Conservation (phyloP, 2,888 invertebrate species). For the Drosophila limbata region DNA sequence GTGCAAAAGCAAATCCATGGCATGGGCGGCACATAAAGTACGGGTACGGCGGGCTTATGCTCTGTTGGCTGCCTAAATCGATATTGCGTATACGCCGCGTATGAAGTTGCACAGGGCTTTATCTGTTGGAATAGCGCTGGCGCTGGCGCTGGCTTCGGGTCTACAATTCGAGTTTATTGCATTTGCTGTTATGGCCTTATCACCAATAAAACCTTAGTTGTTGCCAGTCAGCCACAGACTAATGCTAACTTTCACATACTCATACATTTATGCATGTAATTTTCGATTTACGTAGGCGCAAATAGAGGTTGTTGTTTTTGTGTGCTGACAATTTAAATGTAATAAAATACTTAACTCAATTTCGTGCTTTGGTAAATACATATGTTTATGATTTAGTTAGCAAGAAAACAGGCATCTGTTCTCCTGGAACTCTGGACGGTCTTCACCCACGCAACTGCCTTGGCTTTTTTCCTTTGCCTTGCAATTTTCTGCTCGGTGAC, state of each 20-base stretch:
- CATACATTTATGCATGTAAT: constrained; percentile 28
- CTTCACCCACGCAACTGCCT: constrained; percentile 26
- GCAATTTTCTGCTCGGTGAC: constrained; percentile 52
- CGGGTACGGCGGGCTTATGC: constrained; percentile 27
- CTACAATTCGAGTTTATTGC: constrained; percentile 66
- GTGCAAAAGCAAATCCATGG: constrained; percentile 27
- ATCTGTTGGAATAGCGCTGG: constrained; percentile 50
- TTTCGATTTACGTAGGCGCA: constrained; percentile 24
- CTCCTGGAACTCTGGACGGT: not conserved
- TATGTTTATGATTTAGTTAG: constrained; percentile 42
- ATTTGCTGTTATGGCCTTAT: constrained; percentile 71
- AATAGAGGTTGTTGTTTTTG: constrained; percentile 4
- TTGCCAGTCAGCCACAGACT: constrained; percentile 32
- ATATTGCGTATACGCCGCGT: constrained; percentile 72
- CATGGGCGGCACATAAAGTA: not conserved
- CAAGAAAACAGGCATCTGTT: not conserved
- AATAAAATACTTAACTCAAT: constrained; percentile 52
- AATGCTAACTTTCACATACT: constrained; percentile 13
- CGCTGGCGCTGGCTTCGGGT: not conserved
- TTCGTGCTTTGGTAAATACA: constrained; percentile 66
- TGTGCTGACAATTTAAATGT: constrained; percentile 24
- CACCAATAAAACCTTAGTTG: constrained; percentile 69
- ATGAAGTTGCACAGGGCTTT: constrained; percentile 47
- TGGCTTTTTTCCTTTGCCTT: constrained; percentile 13
- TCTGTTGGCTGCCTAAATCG: constrained; percentile 56